Evolutionary conservation across 2,797 vertebrate species (phyloP).

Genomic region (Anas capensis): DNA sequence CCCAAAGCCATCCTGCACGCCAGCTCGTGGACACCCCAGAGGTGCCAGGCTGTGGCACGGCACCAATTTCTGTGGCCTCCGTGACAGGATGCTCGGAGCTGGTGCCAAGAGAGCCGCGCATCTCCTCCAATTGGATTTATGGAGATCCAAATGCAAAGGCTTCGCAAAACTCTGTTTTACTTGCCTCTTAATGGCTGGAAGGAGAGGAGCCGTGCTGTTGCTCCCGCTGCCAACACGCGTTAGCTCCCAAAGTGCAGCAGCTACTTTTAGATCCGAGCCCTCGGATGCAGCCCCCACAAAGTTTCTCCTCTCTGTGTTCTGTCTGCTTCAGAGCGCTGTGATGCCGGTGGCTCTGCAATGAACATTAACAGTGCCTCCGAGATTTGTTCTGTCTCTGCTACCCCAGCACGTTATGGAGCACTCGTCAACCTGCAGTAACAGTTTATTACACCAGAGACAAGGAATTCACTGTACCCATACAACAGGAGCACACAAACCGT

Average conservation of each 20-base stretch:
- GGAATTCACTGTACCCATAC: neutral
- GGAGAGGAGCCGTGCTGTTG: neutral
- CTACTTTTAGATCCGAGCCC: constrained; percentile 45
- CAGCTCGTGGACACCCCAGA: neutral
- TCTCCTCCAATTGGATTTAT: neutral
- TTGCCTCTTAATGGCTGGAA: constrained; percentile 11
- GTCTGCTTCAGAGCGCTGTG: neutral
- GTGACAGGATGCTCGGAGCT: neutral
- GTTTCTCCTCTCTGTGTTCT: neutral
- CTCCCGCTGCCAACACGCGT: constrained; percentile 39
- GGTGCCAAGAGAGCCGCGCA: neutral
- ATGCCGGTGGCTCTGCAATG: constrained; percentile 5
- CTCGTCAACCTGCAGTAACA: neutral
- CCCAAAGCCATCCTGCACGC: fast-evolving
- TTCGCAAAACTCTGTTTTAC: neutral
- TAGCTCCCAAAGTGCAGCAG: neutral
- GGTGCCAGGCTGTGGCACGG: neutral
- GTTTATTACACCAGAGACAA: neutral
- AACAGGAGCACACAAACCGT: neutral
- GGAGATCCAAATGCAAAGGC: neutral
- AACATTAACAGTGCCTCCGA: constrained; percentile 10
- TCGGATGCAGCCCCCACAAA: neutral
- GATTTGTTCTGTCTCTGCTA: constrained; percentile 15
- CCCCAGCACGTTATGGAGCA: neutral
- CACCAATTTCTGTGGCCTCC: neutral